phyloP scores from a whole-genome alignment of 2,113 vertebrate species.

The Myrmophylax atrothorax region DNA sequence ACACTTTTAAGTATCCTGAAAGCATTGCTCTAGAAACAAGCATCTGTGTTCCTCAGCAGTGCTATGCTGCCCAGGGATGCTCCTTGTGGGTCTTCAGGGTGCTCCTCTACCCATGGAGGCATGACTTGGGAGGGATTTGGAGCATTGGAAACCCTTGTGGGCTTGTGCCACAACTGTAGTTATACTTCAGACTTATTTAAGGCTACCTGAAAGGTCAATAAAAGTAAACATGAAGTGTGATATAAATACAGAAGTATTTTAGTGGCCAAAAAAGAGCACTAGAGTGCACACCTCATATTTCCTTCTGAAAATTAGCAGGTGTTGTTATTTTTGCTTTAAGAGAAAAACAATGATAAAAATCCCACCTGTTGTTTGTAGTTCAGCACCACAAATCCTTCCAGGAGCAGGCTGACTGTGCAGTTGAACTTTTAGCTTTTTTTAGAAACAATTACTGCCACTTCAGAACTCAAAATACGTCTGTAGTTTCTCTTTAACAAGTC shows the following conservation, averaged over 20 bases:
- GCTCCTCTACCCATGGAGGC: fast-evolving
- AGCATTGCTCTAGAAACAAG: neutral
- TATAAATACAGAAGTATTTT: neutral
- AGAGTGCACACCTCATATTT: neutral
- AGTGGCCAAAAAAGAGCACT: fast-evolving
- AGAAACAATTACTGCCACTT: neutral
- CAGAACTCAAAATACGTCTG: neutral
- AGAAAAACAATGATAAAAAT: neutral
- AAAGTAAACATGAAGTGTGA: neutral
- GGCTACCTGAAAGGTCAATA: neutral
- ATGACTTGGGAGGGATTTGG: neutral
- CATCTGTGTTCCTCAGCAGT: fast-evolving
- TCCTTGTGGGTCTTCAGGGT: neutral
- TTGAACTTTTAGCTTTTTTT: conserved; percentile 28
- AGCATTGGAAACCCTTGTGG: neutral
- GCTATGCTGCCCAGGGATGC: fast-evolving
- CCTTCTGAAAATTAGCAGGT: neutral
- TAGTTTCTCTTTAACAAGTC: conserved; percentile 35
- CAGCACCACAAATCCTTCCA: neutral
- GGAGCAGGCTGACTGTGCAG: neutral
- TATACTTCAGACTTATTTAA: neutral
- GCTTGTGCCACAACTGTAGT: neutral
- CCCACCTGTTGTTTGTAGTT: neutral
- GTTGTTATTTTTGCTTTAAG: neutral
- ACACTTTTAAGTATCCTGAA: neutral